These are phyloP conservation scores for Cosmopolites sordidus DNA, from an alignment of 2,888 invertebrate species.

Conservation along the genomic window DNA sequence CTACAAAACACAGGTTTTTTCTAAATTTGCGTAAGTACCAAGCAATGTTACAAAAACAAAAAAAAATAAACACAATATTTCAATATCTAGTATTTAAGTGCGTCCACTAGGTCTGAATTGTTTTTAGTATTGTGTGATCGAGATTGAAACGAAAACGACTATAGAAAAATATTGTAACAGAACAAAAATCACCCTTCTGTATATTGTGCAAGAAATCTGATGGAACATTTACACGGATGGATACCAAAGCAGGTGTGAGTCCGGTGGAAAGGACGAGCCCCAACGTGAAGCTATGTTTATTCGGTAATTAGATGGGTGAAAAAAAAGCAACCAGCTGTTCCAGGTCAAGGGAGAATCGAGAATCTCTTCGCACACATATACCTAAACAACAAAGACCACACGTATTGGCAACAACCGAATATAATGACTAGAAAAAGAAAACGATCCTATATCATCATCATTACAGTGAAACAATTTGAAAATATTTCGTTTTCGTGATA, in stretches of 20 bases:
- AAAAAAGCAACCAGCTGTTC: slow-evolving; percentile 18
- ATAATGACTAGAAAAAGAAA: slow-evolving; percentile 20
- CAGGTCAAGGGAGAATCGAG: slow-evolving; percentile 1
- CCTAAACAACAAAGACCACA: slow-evolving; percentile 3
- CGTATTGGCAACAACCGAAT: slow-evolving; percentile 13
- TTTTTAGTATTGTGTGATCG: too few species aligned
- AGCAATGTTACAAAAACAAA: too few species aligned
- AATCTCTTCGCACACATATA: slow-evolving; percentile 2
- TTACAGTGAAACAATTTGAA: neutral
- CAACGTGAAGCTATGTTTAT: slow-evolving; percentile 16
- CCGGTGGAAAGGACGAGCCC: slow-evolving; percentile 12
- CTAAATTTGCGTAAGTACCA: too few species aligned
- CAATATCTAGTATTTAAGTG: too few species aligned
- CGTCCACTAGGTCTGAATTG: too few species aligned
- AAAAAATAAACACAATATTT: too few species aligned
- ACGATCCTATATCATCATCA: slow-evolving; percentile 3
- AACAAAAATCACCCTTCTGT: too few species aligned
- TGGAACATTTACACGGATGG: neutral
- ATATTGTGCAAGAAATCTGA: too few species aligned
- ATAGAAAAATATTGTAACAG: too few species aligned
- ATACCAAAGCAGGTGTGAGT: slow-evolving; percentile 8
- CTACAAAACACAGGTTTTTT: too few species aligned
- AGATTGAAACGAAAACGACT: too few species aligned
- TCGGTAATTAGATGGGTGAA: slow-evolving; percentile 20
- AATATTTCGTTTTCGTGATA: too few species aligned